Evolutionary conservation across 2,888 invertebrate species (phyloP).

Genomic region (Heliconius charithonia): DNA sequence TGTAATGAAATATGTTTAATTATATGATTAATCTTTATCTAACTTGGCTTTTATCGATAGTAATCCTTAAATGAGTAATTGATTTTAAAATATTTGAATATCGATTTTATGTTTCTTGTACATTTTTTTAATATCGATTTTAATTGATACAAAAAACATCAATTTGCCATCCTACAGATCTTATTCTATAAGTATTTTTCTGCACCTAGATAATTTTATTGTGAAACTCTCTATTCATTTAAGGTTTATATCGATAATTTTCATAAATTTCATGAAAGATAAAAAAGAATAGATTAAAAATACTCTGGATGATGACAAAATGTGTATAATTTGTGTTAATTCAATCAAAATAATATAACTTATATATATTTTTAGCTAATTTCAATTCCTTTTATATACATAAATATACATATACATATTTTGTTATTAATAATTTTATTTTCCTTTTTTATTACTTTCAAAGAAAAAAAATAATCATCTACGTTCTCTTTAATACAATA

Average conservation of each 20-base stretch:
- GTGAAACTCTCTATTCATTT: neutral
- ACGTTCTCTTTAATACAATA: neutral
- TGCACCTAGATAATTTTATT: neutral
- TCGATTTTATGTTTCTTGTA: neutral
- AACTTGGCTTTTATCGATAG: neutral
- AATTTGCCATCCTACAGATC: neutral
- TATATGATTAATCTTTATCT: neutral
- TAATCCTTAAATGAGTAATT: neutral
- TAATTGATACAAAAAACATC: neutral
- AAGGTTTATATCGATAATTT: neutral
- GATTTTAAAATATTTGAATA: neutral
- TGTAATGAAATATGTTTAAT: neutral
- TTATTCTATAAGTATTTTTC: neutral
- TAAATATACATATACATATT: too few species aligned
- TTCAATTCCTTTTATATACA: neutral
- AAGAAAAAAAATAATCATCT: neutral
- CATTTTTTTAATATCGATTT: slow-evolving; percentile 12
- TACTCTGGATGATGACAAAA: neutral
- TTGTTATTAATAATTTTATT: neutral
- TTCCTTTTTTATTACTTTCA: neutral
- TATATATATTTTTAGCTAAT: neutral
- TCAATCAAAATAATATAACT: neutral
- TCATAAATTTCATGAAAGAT: neutral
- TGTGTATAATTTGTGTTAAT: neutral
- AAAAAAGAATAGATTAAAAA: neutral